Conservation (phyloP, 1,140 invertebrate species). For the Dendrolimus kikuchii region DNA sequence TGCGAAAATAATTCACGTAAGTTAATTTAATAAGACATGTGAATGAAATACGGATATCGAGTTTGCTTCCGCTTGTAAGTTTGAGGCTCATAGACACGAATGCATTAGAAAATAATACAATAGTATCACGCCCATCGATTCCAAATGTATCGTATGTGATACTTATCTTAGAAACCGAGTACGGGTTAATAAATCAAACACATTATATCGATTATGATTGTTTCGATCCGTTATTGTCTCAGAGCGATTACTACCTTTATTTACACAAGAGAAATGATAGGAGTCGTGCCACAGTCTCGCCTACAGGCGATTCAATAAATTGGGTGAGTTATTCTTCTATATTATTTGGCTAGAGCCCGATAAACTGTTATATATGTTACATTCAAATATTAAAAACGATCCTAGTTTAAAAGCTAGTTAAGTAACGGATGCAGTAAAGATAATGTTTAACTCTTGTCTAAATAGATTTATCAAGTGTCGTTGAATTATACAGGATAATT, state of each 20-base stretch:
- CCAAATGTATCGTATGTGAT: slow-evolving; percentile 13
- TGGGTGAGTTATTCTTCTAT: too few species aligned
- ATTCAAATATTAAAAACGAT: too few species aligned
- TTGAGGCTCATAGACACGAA: slow-evolving; percentile 1
- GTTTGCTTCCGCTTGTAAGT: neutral
- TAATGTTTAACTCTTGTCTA: neutral
- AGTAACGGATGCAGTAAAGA: too few species aligned
- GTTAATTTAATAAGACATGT: too few species aligned
- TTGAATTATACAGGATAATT: neutral
- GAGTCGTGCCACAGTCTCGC: neutral
- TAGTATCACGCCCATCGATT: slow-evolving; percentile 23
- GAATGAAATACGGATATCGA: too few species aligned
- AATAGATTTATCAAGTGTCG: neutral
- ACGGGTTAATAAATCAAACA: slow-evolving; percentile 64
- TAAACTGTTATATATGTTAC: too few species aligned
- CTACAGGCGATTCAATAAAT: too few species aligned
- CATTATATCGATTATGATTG: slow-evolving; percentile 50
- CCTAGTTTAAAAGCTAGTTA: too few species aligned
- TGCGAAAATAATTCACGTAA: too few species aligned
- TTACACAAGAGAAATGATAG: slow-evolving; percentile 32
- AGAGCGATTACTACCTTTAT: slow-evolving; percentile 42
- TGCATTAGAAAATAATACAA: slow-evolving; percentile 28
- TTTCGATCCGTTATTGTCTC: slow-evolving; percentile 64
- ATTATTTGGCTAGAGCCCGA: too few species aligned
- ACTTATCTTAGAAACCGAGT: slow-evolving; percentile 23